Conservation (phyloP, 2,113 vertebrate species). For the Psilopsiagon aurifrons region DNA sequence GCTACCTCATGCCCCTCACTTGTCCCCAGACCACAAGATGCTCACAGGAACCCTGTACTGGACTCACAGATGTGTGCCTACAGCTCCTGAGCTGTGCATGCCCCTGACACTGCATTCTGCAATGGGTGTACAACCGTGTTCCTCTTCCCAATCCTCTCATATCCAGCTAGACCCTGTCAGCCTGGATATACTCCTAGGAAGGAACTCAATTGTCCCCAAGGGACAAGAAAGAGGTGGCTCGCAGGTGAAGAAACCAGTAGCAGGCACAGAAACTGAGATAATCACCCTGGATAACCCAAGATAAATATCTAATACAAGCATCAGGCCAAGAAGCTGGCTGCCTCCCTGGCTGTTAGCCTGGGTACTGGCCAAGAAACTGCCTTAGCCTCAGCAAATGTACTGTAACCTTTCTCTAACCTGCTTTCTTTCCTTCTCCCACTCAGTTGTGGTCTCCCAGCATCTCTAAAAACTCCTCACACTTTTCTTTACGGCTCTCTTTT, state of each 20-base stretch:
- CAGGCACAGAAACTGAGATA: background rate
- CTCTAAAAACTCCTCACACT: background rate
- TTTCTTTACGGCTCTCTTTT: background rate
- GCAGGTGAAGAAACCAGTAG: background rate
- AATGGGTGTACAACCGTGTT: accelerated
- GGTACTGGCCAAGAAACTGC: background rate
- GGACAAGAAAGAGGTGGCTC: background rate
- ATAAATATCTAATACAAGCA: slow-evolving; percentile 19
- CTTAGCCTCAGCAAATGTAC: background rate
- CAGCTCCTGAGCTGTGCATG: accelerated
- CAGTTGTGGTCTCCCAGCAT: background rate
- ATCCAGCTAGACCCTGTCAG: background rate
- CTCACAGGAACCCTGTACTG: background rate
- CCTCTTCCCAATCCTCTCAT: background rate
- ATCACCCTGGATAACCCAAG: background rate
- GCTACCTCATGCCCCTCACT: accelerated
- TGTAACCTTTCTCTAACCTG: background rate
- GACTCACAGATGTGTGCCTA: background rate
- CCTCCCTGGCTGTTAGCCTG: background rate
- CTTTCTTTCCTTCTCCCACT: background rate
- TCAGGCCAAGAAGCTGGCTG: background rate
- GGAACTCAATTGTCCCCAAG: background rate
- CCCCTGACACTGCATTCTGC: background rate
- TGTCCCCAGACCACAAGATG: background rate
- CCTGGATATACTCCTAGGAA: background rate